Evolutionary conservation across 2,888 invertebrate species (phyloP), one percentile per base, ranked within the genome.

Genomic region (Drosophila siamana): DNA sequence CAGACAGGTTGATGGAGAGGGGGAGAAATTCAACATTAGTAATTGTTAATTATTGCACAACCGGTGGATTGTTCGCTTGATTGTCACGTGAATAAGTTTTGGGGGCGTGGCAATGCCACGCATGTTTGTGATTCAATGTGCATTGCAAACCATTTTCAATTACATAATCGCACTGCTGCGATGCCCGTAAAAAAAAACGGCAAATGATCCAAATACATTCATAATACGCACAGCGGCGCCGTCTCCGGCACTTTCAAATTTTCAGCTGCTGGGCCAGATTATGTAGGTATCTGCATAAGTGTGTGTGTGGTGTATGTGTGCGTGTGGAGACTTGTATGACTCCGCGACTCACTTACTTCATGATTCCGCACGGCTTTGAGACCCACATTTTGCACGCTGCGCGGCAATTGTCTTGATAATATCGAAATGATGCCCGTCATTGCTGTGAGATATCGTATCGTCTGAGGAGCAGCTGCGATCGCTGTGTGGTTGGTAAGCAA

Each of bases 361-460:
- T 86, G 84, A 71, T 85, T 86, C 38, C 89, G 86, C 64, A 86
- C 80, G 36, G 81, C 79, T 63, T 86, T 82, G 5, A 87, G 72
- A 48, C 90, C 90, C 70, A 88, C 74, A 59, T 78, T 91, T 57
- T 92, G 83, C 67, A 90, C 80, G 91, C 88, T 80, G 69, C 92
- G 92, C 74, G 92, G 92, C 82, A 93, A 77, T 82, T 91, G 92
- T 74, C 93, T 92, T 75, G 93, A 91, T 73, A 93, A 91, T 81
- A 93, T 87, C 60, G 92, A 92, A 75, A 94, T 91, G 91, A 94
- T 91, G 70, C 92, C 92, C 87, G 93, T 92, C 93, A 93, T 93
- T 64, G 55, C 65, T 69, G 64, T 62, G 70, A 38, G 33, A 33
- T 68, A 66, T 66, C 52, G 66, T 52, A 46, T 50, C 56, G 61